These are phyloP conservation scores for Drosophila sproati DNA, from an alignment of 1,140 invertebrate genomes.

Conservation along the genomic window DNA sequence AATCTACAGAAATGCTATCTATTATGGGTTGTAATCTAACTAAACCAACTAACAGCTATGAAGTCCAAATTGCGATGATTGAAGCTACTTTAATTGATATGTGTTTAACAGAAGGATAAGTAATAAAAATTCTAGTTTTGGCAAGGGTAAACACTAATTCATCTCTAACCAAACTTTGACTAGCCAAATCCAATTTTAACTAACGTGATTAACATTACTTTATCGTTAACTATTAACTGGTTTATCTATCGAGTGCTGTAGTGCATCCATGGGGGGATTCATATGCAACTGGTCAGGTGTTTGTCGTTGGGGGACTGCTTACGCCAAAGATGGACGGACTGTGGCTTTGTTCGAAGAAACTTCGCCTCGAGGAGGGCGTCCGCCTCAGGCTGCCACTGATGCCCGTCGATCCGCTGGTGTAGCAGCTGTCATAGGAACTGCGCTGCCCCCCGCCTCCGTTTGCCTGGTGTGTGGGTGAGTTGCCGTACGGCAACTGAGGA, in stretches of 20 bases:
- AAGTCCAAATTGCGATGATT: too few relatives aligned
- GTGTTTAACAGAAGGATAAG: too few relatives aligned
- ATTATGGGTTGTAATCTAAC: too few relatives aligned
- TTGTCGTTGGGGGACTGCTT: slow-evolving; percentile 38
- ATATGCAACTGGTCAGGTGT: background rate
- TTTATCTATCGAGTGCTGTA: slow-evolving; percentile 7
- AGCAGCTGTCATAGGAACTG: slow-evolving; percentile 68
- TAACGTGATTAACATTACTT: too few relatives aligned
- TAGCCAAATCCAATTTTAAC: too few relatives aligned
- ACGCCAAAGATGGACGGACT: slow-evolving; percentile 81
- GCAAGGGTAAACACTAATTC: too few relatives aligned
- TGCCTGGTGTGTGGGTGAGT: slow-evolving; percentile 64
- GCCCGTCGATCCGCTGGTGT: slow-evolving; percentile 35
- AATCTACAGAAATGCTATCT: too few relatives aligned
- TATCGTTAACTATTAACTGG: too few relatives aligned
- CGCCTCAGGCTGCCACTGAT: slow-evolving; percentile 73
- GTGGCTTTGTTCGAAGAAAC: slow-evolving; percentile 77
- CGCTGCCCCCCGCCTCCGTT: slow-evolving; percentile 27
- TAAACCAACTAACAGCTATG: too few relatives aligned
- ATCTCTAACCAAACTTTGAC: too few relatives aligned
- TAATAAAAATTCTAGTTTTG: too few relatives aligned
- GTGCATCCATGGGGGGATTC: background rate
- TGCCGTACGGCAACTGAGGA: slow-evolving; percentile 58
- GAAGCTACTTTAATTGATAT: too few relatives aligned
- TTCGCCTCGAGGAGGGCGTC: slow-evolving; percentile 78